Conservation (phyloP, 92 coral and sea anemone genomes). For the Pocillopora meandrina region DNA sequence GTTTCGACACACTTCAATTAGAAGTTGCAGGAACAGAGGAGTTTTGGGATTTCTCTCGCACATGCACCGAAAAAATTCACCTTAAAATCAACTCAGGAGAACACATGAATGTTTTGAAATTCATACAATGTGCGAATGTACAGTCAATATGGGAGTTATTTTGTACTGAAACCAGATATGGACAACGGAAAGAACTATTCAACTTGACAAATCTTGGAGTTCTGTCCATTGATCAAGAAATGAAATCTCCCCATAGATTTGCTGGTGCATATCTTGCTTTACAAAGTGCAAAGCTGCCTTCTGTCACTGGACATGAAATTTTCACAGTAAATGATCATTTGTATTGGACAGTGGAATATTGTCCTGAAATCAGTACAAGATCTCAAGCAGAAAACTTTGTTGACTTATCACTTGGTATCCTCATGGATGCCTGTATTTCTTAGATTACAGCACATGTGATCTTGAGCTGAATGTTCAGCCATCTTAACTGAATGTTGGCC, state of each 20-base stretch:
- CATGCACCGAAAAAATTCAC: neutral
- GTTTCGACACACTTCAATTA: neutral
- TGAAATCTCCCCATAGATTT: neutral
- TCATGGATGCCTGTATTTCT: neutral
- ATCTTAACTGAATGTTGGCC: too few species aligned
- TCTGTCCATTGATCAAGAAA: neutral
- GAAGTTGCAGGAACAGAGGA: neutral
- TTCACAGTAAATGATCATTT: neutral
- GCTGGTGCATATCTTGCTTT: neutral
- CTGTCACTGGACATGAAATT: neutral
- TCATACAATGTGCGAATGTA: neutral
- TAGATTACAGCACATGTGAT: neutral
- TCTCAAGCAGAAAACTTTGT: conserved; percentile 13
- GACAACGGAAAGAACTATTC: neutral
- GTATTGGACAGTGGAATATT: conserved; percentile 15
- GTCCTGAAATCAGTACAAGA: neutral
- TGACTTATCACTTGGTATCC: neutral
- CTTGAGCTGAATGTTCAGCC: too few species aligned
- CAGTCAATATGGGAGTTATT: neutral
- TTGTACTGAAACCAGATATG: neutral
- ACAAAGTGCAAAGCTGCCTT: neutral
- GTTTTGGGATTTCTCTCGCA: conserved; percentile 12
- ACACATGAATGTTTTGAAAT: neutral
- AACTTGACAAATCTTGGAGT: neutral
- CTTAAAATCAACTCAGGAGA: neutral